Evolutionary conservation across 1,140 invertebrate genomes (phyloP).

Genomic region (Meteorus sp.): DNA sequence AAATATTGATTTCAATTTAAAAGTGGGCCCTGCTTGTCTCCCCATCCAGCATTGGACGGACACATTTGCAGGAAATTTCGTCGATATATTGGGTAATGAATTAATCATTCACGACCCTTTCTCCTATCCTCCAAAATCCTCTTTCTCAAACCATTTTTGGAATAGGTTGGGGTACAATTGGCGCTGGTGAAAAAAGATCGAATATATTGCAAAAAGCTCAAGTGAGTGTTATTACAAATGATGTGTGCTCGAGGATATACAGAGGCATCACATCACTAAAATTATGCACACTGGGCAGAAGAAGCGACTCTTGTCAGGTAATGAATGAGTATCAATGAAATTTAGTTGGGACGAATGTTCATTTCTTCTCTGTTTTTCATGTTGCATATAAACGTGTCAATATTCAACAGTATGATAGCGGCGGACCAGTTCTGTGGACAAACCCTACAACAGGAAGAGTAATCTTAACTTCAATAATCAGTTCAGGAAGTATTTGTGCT

Average conservation of each 20-base stretch:
- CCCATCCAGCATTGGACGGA: constrained; percentile 61
- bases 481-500: constrained; percentile 61
- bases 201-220: constrained; percentile 63
- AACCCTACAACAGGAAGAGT: constrained; percentile 53
- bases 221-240: constrained; percentile 62
- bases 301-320: constrained; percentile 44
- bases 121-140: too few species aligned
- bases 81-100: constrained; percentile 62
- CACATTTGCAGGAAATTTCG: constrained; percentile 55
- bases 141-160: too few species aligned
- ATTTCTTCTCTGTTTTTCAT: not conserved
- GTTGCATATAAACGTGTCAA: too few species aligned
- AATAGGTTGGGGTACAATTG: constrained; percentile 68
- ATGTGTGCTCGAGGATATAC: constrained; percentile 51
- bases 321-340: not conserved
- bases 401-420: constrained; percentile 73
- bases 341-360: not conserved
- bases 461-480: constrained; percentile 60
- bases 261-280: constrained; percentile 53
- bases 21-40: constrained; percentile 68
- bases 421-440: constrained; percentile 67
- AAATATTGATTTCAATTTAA: constrained; percentile 58
- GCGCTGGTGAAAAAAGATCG: constrained; percentile 61
- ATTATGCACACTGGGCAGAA: constrained; percentile 62
- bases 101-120: too few species aligned